Evolutionary conservation across 1,140 invertebrate genomes (phyloP).

Genomic region (Anastrepha obliqua): DNA sequence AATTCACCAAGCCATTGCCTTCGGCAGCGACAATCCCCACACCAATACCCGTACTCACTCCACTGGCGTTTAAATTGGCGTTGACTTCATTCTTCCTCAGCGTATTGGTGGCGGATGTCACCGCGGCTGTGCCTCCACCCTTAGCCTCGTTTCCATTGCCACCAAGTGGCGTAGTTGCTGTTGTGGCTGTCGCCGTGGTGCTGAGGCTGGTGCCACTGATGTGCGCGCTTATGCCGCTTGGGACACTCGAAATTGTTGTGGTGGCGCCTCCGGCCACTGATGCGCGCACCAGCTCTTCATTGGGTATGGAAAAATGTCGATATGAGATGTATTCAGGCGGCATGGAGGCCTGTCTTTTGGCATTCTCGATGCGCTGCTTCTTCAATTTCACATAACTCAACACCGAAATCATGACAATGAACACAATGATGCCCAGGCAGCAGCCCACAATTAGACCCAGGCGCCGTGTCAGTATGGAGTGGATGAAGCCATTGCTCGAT

Average conservation of each 20-base stretch:
- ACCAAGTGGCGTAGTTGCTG: slow-evolving; percentile 67
- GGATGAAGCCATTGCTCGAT: slow-evolving; percentile 80
- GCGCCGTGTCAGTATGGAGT: slow-evolving; percentile 83
- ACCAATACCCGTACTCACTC: slow-evolving; percentile 58
- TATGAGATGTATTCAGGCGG: slow-evolving; percentile 85
- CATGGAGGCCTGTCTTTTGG: slow-evolving; percentile 79
- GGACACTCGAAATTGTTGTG: slow-evolving; percentile 67
- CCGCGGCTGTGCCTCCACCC: slow-evolving; percentile 48
- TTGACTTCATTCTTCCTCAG: slow-evolving; percentile 49
- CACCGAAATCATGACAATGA: slow-evolving; percentile 86
- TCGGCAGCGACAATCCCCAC: slow-evolving; percentile 61
- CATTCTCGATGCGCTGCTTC: slow-evolving; percentile 82
- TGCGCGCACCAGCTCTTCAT: slow-evolving; percentile 69
- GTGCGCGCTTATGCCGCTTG: slow-evolving; percentile 71
- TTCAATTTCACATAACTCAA: slow-evolving; percentile 91
- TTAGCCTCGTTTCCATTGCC: slow-evolving; percentile 35
- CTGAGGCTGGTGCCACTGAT: slow-evolving; percentile 72
- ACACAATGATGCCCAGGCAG: slow-evolving; percentile 89
- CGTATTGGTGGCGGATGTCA: slow-evolving; percentile 50
- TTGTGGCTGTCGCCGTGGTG: slow-evolving; percentile 67
- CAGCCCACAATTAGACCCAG: slow-evolving; percentile 89
- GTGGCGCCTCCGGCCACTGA: slow-evolving; percentile 57
- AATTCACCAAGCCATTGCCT: slow-evolving; percentile 60
- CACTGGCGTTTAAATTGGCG: slow-evolving; percentile 57
- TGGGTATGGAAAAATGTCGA: slow-evolving; percentile 80